Evolutionary conservation across 2,797 vertebrate species (phyloP), one percentile per base, ranked within the genome.

Genomic region (Acanthurus leucopareius): DNA sequence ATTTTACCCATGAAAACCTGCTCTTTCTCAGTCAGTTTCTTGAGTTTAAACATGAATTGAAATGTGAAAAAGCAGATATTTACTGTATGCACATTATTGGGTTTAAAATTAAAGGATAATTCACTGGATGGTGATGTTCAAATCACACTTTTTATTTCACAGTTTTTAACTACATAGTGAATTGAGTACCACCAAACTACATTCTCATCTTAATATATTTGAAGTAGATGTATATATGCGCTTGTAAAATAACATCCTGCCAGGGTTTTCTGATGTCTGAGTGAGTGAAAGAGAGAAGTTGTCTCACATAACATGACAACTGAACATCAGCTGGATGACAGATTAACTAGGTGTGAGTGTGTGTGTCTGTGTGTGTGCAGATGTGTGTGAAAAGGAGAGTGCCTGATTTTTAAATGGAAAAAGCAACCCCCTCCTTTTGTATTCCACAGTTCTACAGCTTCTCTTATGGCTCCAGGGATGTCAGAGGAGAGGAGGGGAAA

Each of bases 261-360:
- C 10, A 25, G 14, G n/a, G 25, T 65, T 62, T 53, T 9, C 7
- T 49, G 63, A 28, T 42, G 11, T 35, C 32, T 49, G 16, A 70
- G 10, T 59, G 19, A 19, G 62, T 32, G 16, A 52, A 15, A 35
- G 60, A 42, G 65, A 56, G 57, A 75, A 69, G 77, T 52, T 73
- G 49, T 65, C 51, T 79, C 53, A 20, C 25, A 45, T 53, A 48
- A 57, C 57, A 32, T 70, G 79, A 82, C 61, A 72, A 63, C 61
- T 47, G 69, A 51, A 79, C 71, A 67, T 42, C 53, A 32, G 52
- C 60, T 73, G 82, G 82, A 62, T 75, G 76, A 84, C 73, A 70
- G 76, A 81, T 79, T 49, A 69, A 75, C 17, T 28, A 4, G 2
- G 28, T 28, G 28, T 28, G 28, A 2, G 28, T 28, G 28, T 28